Conservation (phyloP, 1,140 invertebrate genomes). For the Apocrypta bakeri region DNA sequence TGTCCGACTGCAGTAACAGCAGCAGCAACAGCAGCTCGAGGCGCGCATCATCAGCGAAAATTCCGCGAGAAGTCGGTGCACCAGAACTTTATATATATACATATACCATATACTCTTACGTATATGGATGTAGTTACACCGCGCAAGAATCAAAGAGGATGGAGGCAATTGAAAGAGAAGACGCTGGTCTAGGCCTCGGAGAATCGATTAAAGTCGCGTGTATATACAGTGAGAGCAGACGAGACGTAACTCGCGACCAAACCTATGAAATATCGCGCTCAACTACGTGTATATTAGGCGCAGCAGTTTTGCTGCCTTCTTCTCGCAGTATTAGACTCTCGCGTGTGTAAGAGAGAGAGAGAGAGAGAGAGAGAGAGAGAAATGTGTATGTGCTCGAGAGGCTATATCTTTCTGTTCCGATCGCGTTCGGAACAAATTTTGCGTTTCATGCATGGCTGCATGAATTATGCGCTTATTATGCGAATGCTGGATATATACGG, state of each 20-base stretch:
- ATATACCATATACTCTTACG: background rate
- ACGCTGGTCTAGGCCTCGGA: background rate
- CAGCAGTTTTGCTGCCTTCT: background rate
- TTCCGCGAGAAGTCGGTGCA: background rate
- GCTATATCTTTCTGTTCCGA: background rate
- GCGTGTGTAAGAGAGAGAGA: too few species aligned
- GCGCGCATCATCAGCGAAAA: background rate
- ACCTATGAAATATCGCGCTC: background rate
- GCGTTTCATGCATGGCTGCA: conserved; percentile 12
- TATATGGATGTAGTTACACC: too few species aligned
- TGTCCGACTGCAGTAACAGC: background rate
- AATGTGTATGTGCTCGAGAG: background rate
- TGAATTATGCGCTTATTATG: conserved; percentile 34
- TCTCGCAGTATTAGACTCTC: background rate
- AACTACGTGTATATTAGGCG: background rate
- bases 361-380: too few species aligned
- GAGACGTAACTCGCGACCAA: conserved; percentile 2
- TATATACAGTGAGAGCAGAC: background rate
- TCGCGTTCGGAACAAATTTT: conserved; percentile 29
- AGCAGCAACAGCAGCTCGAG: background rate
- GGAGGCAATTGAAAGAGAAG: background rate
- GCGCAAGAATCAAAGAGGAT: background rate
- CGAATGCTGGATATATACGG: background rate
- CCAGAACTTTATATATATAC: background rate
- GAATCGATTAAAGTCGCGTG: conserved; percentile 26